phyloP scores from a whole-genome alignment of 1,140 invertebrate genomes.

The Drosophila malerkotliana region DNA sequence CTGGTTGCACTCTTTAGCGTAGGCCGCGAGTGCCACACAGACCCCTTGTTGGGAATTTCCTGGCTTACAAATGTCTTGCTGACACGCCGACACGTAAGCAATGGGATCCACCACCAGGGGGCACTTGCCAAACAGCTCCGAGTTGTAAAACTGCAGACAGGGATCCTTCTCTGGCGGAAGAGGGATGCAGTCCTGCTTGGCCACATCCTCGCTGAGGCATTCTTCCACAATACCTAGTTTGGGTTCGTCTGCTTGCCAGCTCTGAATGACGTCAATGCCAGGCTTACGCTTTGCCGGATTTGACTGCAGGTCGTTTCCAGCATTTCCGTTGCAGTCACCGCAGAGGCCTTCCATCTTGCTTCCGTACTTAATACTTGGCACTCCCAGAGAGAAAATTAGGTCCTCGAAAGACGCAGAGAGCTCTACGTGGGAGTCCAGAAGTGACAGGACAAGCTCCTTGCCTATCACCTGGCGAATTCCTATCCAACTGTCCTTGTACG shows the following conservation, averaged over 20 bases:
- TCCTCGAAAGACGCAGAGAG: conserved; percentile 85
- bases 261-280: conserved; percentile 85
- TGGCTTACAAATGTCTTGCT: conserved; percentile 87
- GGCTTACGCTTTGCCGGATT: conserved; percentile 83
- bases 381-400: conserved; percentile 86
- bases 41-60: conserved; percentile 85
- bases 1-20: conserved; percentile 89
- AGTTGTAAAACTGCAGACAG: conserved; percentile 87
- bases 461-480: conserved; percentile 82
- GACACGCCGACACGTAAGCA: conserved; percentile 88
- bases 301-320: conserved; percentile 86
- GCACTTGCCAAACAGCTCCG: conserved; percentile 89
- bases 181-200: conserved; percentile 85
- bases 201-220: conserved; percentile 74
- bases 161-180: conserved; percentile 86
- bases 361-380: conserved; percentile 89
- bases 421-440: conserved; percentile 85
- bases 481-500: conserved; percentile 86
- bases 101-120: conserved; percentile 89
- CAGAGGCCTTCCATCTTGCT: conserved; percentile 91
- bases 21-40: conserved; percentile 88
- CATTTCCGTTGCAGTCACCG: conserved; percentile 90
- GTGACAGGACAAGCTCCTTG: conserved; percentile 84
- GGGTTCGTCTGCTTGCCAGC: conserved; percentile 86
- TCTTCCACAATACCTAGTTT: conserved; percentile 70